Evolutionary conservation across 2,113 vertebrate genomes (phyloP), one percentile per base, ranked within the genome.

Genomic region (Sclerurus mexicanus): DNA sequence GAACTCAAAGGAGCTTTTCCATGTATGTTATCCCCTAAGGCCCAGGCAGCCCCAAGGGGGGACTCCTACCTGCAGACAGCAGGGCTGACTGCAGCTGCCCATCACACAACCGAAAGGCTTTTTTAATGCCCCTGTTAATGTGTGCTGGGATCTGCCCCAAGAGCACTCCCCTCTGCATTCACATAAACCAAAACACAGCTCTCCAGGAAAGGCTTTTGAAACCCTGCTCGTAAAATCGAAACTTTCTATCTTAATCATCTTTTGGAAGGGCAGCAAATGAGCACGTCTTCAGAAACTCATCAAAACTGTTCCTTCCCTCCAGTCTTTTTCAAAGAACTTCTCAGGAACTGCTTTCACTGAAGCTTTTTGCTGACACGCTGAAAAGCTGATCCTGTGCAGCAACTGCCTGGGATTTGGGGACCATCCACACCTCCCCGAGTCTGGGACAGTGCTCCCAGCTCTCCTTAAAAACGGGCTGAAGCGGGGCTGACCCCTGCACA

Each of bases 41-140:
- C 7, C 19, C 59, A 55, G 0, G 1, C 11, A 24, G 6, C 17
- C 52, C n/a, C 1, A 0, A 40, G 40, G 14, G 17, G 11, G 9
- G 7, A 30, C 42, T 50, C 2, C n/a, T 1, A 33, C 37, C 44
- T 60, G 47, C 69, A 42, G 19, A 31, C 1, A 19, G 10, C 33
- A 73, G n/a, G 35, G 28, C 37, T 49, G 39, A 22, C 17, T 14
- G 23, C 5, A 39, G 20, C 6, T 6, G 2, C 30, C 20, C 2
- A 1, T 13, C 35, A 6, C 11, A 7, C 18, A 64, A 14, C 9
- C 1, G 1, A 18, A 27, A 1, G 4, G 0, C 1, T 52, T 50
- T 33, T 84, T 25, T 27, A 40, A 24, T 2, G 19, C 10, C 62
- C n/a, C 22, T 3, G 2, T 30, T 40, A 5, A 35, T 4, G 15